phyloP scores from a whole-genome alignment of 2,113 vertebrate genomes.

The Rhinogobius similis region DNA sequence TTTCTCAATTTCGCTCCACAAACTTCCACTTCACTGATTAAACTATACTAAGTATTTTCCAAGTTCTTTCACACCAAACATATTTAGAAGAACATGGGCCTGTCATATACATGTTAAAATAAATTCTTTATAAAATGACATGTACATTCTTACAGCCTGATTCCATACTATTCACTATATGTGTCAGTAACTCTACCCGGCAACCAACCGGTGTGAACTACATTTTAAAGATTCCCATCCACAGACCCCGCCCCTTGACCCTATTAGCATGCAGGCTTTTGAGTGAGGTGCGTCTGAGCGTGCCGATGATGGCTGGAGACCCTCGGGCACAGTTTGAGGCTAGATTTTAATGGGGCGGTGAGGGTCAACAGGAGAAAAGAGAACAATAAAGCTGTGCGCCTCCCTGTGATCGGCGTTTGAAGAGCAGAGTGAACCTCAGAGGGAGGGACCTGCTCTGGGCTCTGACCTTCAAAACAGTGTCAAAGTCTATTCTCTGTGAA shows the following conservation, averaged over 20 bases:
- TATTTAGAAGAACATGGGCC: too few relatives aligned
- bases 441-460: conserved; percentile 39
- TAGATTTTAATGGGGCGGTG: conserved; percentile 75
- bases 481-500: conserved; percentile 39
- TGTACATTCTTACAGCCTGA: neutral
- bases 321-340: conserved; percentile 74
- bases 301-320: conserved; percentile 62
- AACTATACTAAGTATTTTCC: too few relatives aligned
- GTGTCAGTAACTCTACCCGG: conserved; percentile 28
- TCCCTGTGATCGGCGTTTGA: conserved; percentile 55
- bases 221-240: conserved; percentile 33
- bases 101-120: neutral
- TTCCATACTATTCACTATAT: neutral
- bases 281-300: conserved; percentile 10
- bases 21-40: too few relatives aligned
- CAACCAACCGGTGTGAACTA: conserved; percentile 17
- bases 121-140: neutral
- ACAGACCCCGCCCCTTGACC: neutral
- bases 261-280: conserved; percentile 53
- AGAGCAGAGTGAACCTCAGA: conserved; percentile 12
- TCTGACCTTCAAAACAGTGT: conserved; percentile 66
- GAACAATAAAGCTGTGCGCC: conserved; percentile 55
- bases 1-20: too few relatives aligned
- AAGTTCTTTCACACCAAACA: too few relatives aligned
- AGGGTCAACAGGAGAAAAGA: conserved; percentile 61